A percentile compares a stretch with the other conserved stretches of the same genome.
phyloP scores from a whole-genome alignment of 2,888 invertebrate genomes.

The Drosophila niveifrons region DNA sequence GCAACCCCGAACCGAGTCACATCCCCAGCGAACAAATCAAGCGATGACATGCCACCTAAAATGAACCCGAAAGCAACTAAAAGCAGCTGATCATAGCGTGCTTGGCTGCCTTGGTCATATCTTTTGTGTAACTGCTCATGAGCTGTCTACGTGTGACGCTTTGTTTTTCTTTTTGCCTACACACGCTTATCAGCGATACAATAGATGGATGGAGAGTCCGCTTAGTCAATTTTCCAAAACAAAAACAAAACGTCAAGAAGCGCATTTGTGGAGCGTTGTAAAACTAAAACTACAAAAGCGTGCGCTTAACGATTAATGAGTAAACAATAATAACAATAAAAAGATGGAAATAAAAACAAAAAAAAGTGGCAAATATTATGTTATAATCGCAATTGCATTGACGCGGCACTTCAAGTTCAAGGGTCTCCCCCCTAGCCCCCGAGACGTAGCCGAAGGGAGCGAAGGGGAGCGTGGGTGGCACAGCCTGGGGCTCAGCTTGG shows the following conservation, averaged over 20 bases:
- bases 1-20: background rate
- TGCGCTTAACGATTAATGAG: conserved; percentile 31
- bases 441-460: background rate
- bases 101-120: conserved; percentile 20
- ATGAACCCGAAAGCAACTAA: background rate
- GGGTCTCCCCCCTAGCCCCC: conserved; percentile 21
- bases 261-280: conserved; percentile 49
- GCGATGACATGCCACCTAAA: background rate
- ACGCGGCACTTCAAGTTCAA: conserved; percentile 62
- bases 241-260: conserved; percentile 37
- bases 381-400: conserved; percentile 8
- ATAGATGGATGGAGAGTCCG: conserved; percentile 4
- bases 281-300: conserved; percentile 54
- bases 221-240: conserved; percentile 59
- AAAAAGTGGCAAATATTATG: conserved; percentile 5
- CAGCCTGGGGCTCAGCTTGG: background rate
- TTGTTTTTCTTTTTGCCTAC: conserved; percentile 49
- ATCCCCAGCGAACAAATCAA: background rate
- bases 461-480: background rate
- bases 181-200: conserved; percentile 41
- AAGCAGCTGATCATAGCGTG: conserved; percentile 40
- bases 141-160: conserved; percentile 61
- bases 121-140: conserved; percentile 52
- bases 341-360: conserved; percentile 29
- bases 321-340: conserved; percentile 51